Base-by-base conservation (phyloP, 2,797 vertebrate species). In the Delichon dasypus region DNA sequence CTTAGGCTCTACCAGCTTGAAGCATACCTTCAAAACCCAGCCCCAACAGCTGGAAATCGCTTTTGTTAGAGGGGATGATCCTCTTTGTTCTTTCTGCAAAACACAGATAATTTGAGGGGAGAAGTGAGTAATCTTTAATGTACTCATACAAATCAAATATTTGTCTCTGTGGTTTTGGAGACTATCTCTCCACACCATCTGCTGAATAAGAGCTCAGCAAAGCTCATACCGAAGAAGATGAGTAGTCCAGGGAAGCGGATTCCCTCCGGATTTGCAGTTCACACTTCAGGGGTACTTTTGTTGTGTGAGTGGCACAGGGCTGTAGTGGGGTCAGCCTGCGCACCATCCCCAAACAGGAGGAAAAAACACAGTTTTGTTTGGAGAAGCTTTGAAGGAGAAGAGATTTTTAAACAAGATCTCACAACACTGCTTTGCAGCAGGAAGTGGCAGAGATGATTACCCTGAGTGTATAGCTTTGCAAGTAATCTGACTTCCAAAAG, bases 61-160 rank as follows among this genome's bases (percentile, higher is more conserved):
- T 94, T 94, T 82, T 94, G 58, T 79, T 82, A 87, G 74, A 82
- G 44, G 16, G 26, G 71, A 53, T 85, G 85, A 92, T 95, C 83
- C 42, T 75, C 84, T 96, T 93, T 93, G 67, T 85, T 74, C 54
- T 72, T 47, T 54, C 90, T 92, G 93, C 85, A 94, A 91, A 95
- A 77, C 62, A 77, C 50, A 92, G 95, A 95, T 94, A 96, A 94
- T 97, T 90, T 77, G 80, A 93, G 50, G 61, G 80, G 74, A 91
- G 84, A 94, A 95, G 81, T 90, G 86, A 94, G 68, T 97, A 96
- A 97, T 94, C 91, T 94, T 95, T 82, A 96, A 91, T 90, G 85
- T 93, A 90, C 90, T 94, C 88, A 92, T 90, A 76, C 87, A 95
- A 94, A 95, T 64, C 77, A 90, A 96, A 97, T 93, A 95, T 95